Conservation (phyloP, 2,888 invertebrate genomes). For the Resseliella maxima region DNA sequence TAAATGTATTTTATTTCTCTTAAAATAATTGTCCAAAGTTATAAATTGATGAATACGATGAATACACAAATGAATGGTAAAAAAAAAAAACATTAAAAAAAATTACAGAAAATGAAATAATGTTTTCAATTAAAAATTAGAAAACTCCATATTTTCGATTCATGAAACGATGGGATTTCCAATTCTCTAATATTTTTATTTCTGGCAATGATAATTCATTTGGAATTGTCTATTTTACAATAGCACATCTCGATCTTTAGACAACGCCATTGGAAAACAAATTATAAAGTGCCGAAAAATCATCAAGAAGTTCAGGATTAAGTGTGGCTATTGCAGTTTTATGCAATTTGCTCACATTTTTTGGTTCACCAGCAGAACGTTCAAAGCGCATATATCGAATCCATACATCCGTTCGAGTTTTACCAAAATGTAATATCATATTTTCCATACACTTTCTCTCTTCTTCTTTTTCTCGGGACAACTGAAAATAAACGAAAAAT, state of each 20-base stretch:
- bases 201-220: too few species aligned
- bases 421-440: conserved; percentile 76
- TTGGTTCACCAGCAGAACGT: conserved; percentile 72
- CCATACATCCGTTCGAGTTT: conserved; percentile 76
- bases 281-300: conserved; percentile 61
- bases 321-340: conserved; percentile 73
- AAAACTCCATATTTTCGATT: too few species aligned
- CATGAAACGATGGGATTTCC: too few species aligned
- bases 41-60: too few species aligned
- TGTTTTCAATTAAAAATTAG: too few species aligned
- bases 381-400: conserved; percentile 79
- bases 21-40: too few species aligned
- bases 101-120: too few species aligned
- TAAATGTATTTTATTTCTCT: too few species aligned
- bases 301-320: conserved; percentile 64
- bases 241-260: conserved; percentile 11
- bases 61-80: too few species aligned
- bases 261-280: conserved; percentile 60
- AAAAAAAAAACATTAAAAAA: too few species aligned
- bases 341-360: conserved; percentile 71
- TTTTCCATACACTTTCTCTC: conserved; percentile 74
- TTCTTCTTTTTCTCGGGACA: conserved; percentile 67
- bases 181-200: too few species aligned
- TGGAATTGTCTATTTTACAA: background rate
- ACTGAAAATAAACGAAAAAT: conserved; percentile 61